Conservation (phyloP, 2,888 invertebrate species). For the Allophyes oxyacanthae region DNA sequence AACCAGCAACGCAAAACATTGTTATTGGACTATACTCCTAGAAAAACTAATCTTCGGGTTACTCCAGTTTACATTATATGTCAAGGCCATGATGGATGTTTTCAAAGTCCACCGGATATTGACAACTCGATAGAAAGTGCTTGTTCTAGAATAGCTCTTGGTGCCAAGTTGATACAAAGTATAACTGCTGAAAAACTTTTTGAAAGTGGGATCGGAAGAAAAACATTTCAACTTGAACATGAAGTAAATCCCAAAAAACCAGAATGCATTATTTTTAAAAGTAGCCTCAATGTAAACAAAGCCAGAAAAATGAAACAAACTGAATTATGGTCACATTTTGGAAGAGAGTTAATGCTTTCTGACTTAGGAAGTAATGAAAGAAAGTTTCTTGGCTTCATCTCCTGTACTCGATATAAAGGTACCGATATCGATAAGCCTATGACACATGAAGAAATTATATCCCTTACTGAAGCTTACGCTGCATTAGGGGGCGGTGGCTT, state of each 20-base stretch:
- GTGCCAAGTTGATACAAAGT: slow-evolving; percentile 94
- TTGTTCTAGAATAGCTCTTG: slow-evolving; percentile 92
- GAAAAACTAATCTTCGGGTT: slow-evolving; percentile 90
- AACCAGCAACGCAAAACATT: slow-evolving; percentile 81
- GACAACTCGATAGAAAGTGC: slow-evolving; percentile 93
- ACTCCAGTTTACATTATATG: slow-evolving; percentile 96
- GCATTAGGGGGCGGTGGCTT: slow-evolving; percentile 97
- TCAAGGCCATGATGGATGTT: slow-evolving; percentile 93
- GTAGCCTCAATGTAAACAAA: slow-evolving; percentile 91
- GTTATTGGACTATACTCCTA: slow-evolving; percentile 88
- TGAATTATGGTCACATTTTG: slow-evolving; percentile 95
- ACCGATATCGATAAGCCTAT: slow-evolving; percentile 89
- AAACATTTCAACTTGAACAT: slow-evolving; percentile 94
- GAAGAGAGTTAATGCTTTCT: slow-evolving; percentile 94
- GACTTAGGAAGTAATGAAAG: slow-evolving; percentile 90
- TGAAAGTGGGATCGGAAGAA: slow-evolving; percentile 93
- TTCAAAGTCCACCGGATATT: slow-evolving; percentile 91
- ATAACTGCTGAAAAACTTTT: slow-evolving; percentile 96
- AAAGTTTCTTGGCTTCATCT: slow-evolving; percentile 97
- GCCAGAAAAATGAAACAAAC: slow-evolving; percentile 93
- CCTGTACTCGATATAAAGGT: slow-evolving; percentile 94
- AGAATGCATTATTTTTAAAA: slow-evolving; percentile 93
- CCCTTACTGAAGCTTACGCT: slow-evolving; percentile 94
- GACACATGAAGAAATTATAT: slow-evolving; percentile 92
- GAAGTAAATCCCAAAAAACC: slow-evolving; percentile 88